These are phyloP conservation scores for Felis chaus DNA, from an alignment of 2,113 vertebrate species.

Conservation along the genomic window DNA sequence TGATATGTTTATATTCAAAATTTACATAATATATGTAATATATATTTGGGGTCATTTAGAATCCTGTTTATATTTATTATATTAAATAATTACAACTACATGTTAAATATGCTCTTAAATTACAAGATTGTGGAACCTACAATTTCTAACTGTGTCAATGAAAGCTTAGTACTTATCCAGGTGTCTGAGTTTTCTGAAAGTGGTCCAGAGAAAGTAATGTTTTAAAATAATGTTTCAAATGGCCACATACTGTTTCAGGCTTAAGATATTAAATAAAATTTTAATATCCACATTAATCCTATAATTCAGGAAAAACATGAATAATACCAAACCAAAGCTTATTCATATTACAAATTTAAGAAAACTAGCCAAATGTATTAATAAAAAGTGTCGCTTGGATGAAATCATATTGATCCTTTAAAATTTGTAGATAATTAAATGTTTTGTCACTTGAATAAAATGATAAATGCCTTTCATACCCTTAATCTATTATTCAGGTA, in stretches of 20 bases:
- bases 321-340: neutral
- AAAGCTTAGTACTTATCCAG: neutral
- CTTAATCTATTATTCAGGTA: neutral
- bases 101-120: neutral
- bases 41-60: slow-evolving; percentile 2
- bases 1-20: neutral
- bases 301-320: neutral
- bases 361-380: neutral
- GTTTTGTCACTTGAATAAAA: neutral
- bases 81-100: neutral
- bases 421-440: neutral
- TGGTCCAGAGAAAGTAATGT: neutral
- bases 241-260: neutral
- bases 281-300: neutral
- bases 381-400: neutral
- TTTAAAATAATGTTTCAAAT: neutral
- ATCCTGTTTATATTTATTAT: neutral
- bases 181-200: neutral
- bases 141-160: neutral
- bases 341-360: neutral
- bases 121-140: neutral
- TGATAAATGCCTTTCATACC: neutral
- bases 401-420: neutral
- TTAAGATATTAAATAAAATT: neutral
- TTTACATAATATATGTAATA: neutral